Conservation (phyloP, 2,797 vertebrate genomes). For the Galago senegalensis region DNA sequence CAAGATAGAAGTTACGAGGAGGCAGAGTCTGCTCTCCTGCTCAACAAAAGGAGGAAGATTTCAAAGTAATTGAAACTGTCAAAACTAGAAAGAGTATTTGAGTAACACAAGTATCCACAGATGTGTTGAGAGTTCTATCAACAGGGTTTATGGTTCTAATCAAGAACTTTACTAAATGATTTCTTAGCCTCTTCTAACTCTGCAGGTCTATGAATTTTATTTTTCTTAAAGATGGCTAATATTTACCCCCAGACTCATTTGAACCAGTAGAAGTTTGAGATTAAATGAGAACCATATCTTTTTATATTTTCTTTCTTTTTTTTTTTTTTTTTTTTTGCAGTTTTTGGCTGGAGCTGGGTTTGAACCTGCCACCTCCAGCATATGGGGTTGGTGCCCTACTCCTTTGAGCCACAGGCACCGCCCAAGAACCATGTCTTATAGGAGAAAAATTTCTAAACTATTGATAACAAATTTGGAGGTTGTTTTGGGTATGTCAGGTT, state of each 20-base stretch:
- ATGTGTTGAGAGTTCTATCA: background rate
- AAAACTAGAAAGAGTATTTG: background rate
- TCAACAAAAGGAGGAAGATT: background rate
- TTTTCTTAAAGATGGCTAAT: background rate
- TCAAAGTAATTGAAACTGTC: background rate
- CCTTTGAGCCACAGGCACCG: too few species aligned
- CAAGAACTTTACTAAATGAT: background rate
- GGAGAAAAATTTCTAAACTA: background rate
- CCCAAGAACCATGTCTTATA: background rate
- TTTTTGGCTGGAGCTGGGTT: too few species aligned
- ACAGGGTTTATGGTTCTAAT: background rate
- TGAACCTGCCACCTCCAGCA: too few species aligned
- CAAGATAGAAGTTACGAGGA: background rate
- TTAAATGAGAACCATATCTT: background rate
- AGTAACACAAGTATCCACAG: background rate
- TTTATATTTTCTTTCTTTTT: too few species aligned
- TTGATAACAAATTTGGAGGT: background rate
- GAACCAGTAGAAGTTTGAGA: background rate
- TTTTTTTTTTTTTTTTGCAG: too few species aligned
- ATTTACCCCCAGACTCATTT: background rate
- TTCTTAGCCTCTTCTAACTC: background rate
- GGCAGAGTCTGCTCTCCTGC: background rate
- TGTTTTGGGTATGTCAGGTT: background rate
- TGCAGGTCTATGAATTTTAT: background rate
- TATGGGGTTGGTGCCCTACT: too few species aligned